Conservation (phyloP, 2,113 vertebrate species). For the Heterocephalus glaber region DNA sequence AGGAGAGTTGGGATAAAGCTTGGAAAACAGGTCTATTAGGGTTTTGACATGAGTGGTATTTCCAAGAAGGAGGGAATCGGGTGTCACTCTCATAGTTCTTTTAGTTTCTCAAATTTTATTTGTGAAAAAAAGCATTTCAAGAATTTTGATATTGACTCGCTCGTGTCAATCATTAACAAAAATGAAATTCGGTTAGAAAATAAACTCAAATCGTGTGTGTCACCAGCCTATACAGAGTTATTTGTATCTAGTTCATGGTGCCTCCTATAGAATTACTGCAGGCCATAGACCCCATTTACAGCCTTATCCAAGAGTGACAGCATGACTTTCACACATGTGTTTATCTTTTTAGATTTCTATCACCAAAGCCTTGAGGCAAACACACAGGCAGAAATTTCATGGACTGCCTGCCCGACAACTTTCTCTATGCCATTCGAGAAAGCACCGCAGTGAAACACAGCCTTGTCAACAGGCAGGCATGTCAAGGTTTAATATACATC, state of each 20-base stretch:
- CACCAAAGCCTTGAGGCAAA: slow-evolving; percentile 49
- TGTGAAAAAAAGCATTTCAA: neutral
- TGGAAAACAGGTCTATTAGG: neutral
- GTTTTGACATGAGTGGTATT: neutral
- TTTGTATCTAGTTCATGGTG: neutral
- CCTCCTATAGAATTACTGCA: neutral
- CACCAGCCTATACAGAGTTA: neutral
- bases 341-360: slow-evolving; percentile 58
- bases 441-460: neutral
- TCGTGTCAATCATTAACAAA: slow-evolving; percentile 39
- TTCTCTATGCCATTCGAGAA: slow-evolving; percentile 50
- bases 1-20: slow-evolving; percentile 4
- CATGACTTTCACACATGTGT: slow-evolving; percentile 6
- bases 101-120: slow-evolving; percentile 36
- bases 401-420: neutral
- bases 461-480: neutral
- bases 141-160: neutral
- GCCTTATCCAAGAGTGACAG: neutral
- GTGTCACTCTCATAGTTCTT: neutral
- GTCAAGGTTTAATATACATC: slow-evolving; percentile 26
- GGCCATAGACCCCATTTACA: neutral
- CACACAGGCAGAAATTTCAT: slow-evolving; percentile 17
- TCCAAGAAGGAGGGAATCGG: neutral
- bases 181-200: slow-evolving; percentile 47
- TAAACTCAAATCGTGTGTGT: neutral